Base-by-base conservation (phyloP, 2,888 invertebrate species). In the Polymixis lichenea region DNA sequence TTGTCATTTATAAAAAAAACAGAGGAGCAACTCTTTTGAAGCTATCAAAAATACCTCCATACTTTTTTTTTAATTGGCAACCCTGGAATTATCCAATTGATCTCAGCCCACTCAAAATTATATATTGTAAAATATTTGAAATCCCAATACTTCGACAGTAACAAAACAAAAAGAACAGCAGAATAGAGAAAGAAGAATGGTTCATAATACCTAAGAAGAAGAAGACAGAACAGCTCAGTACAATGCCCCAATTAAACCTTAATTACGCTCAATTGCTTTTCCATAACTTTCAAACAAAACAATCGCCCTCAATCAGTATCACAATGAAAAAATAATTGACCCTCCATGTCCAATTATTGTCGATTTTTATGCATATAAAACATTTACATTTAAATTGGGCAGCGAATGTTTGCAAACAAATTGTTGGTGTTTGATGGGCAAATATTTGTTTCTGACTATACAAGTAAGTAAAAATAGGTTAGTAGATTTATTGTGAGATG, bases 331-430 rank as follows among this genome's bases (percentile, higher is more conserved):
- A 62, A 76, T 81, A 80, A 84, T 84, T 81, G 81, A 77, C 75
- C 77, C 51, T 46, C 80, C 75, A 64, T 80, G 73, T 78, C 77
- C 79, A 81, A 88, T 85, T 72, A 83, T 88, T 86, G 88, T 84
- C 87, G 81, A 89, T 89, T 91, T 91, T 92, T 90, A 91, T 91
- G 90, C 92, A 89, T 82, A 89, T 85, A 88, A 85, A 89, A 85
- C 78, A 94, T 93, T 93, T 91, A 88, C 93, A 93, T 94, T 92
- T 92, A 93, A 93, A 94, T 94, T 92, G 93, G 69, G n/a, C 22
- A 74, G 78, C 79, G 78, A 78, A 66, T 82, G 72, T 82, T 87
- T 85, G 77, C 83, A 82, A 87, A 80, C 78, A 81, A 84, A 83
- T 85, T 80, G 72, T 81, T 76, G 72, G 67, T 75, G 64, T 75